Base-by-base conservation (phyloP, 2,888 invertebrate genomes). In the Hydriomena furcata region DNA sequence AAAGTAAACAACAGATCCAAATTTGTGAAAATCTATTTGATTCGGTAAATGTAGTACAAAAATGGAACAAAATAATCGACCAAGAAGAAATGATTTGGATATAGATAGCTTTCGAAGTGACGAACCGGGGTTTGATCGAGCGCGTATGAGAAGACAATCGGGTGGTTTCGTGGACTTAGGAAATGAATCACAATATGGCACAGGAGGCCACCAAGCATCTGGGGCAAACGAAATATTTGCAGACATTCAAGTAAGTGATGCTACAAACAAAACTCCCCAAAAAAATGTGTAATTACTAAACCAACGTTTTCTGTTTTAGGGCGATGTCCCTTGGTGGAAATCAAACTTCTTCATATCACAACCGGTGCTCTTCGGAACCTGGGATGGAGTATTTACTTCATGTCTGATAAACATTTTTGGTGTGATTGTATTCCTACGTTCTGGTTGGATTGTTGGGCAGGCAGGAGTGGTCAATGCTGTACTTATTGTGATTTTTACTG, bases 371-470 rank as follows among this genome's bases (percentile, higher is more conserved):
- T 99, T 99, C 91, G 98, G 99, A 7, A 98, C 98, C 0, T 99
- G 97, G 97, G 99, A 99, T 86, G 99, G 99, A 58, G 99, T 99
- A 5, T 99, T 98, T 79, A 98, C 98, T 45, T 98, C 98, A 41
- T 98, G 98, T 78, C 94, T 99, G 70, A 98, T 99, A 74, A 99
- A 99, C 84, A 97, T 99, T 50, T 98, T 99, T 90, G 98, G 99
- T 72, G 98, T 99, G 0, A 98, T 99, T 80, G 98, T 99, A 53
- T 99, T 99, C 84, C 91, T 99, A 52, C 92, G 99, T 68, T 97
- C 98, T 55, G 99, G 99, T 58, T 99, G 99, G 99, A 97, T 99
- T 74, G 98, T 99, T 41, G 98, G 96, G 28, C 95, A 97, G 84
- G 96, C 96, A 56, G 97, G 97, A 50, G 92, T 96, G 64, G 88